These are phyloP conservation scores for Proterorhinus semilunaris DNA, from an alignment of 2,113 vertebrate species.

Conservation along the genomic window DNA sequence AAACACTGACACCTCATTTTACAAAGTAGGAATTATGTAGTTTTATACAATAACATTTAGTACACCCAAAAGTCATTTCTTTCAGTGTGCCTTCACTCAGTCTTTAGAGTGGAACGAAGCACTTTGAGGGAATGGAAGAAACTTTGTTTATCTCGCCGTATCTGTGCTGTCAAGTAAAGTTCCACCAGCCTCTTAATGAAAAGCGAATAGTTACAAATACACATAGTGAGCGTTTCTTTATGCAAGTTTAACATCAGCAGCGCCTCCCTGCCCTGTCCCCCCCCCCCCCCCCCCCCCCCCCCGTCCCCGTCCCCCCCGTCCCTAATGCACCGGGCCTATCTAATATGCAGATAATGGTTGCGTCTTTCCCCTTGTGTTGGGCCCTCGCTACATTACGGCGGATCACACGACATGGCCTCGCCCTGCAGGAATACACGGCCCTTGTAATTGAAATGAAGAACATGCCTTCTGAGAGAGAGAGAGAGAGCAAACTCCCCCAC, in stretches of 20 bases:
- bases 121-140: too few species aligned
- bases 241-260: slow-evolving; percentile 26
- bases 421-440: slow-evolving; percentile 74
- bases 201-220: not conserved
- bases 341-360: slow-evolving; percentile 75
- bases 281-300: slow-evolving; percentile 30
- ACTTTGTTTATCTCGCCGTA: too few species aligned
- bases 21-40: too few species aligned
- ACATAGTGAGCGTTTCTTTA: slow-evolving; percentile 15
- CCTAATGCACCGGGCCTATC: slow-evolving; percentile 62
- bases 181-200: not conserved
- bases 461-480: slow-evolving; percentile 55
- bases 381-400: slow-evolving; percentile 56
- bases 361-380: slow-evolving; percentile 55
- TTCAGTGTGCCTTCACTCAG: too few species aligned
- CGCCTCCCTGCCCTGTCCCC: slow-evolving; percentile 25
- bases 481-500: slow-evolving; percentile 51
- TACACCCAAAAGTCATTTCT: too few species aligned
- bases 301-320: slow-evolving; percentile 36
- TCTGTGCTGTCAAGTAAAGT: too few species aligned
- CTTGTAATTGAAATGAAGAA: slow-evolving; percentile 75
- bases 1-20: too few species aligned
- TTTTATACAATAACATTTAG: too few species aligned
- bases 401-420: slow-evolving; percentile 70
- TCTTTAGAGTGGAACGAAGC: too few species aligned